Conservation (phyloP, 2,797 vertebrate species). For the Limosa lapponica region DNA sequence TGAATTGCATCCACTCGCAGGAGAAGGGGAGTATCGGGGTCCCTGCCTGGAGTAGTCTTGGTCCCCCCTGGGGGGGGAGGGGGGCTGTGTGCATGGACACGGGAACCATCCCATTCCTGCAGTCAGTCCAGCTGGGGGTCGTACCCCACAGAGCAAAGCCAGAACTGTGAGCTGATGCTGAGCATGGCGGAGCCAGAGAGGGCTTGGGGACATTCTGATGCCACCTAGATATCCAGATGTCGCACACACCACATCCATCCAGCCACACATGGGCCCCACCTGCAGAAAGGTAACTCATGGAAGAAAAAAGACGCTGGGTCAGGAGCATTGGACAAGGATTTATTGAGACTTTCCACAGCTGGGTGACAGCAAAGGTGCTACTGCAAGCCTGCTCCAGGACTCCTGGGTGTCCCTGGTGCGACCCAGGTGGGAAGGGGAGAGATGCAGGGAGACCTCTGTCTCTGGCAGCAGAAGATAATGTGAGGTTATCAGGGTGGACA, state of each 20-base stretch:
- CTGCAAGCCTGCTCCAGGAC: neutral
- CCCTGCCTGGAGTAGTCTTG: neutral
- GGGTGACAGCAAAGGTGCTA: neutral
- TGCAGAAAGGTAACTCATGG: neutral
- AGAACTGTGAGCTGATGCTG: neutral
- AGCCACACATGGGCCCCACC: accelerated
- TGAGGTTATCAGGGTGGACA: neutral
- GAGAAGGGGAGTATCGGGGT: neutral
- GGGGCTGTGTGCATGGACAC: neutral
- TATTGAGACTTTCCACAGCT: neutral
- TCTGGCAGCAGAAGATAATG: neutral
- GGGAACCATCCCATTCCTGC: neutral
- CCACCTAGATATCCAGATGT: accelerated
- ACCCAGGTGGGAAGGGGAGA: neutral
- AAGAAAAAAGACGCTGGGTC: neutral
- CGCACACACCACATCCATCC: too few relatives aligned
- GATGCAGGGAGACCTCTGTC: neutral
- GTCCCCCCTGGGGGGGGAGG: accelerated
- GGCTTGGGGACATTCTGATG: accelerated
- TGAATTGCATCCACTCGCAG: neutral
- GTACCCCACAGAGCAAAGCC: accelerated
- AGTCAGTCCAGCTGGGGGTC: neutral
- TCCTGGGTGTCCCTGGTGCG: neutral
- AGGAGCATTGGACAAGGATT: neutral
- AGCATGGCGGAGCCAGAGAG: accelerated